Base-by-base conservation (phyloP, 2,888 invertebrate species). In the Operophtera brumata region DNA sequence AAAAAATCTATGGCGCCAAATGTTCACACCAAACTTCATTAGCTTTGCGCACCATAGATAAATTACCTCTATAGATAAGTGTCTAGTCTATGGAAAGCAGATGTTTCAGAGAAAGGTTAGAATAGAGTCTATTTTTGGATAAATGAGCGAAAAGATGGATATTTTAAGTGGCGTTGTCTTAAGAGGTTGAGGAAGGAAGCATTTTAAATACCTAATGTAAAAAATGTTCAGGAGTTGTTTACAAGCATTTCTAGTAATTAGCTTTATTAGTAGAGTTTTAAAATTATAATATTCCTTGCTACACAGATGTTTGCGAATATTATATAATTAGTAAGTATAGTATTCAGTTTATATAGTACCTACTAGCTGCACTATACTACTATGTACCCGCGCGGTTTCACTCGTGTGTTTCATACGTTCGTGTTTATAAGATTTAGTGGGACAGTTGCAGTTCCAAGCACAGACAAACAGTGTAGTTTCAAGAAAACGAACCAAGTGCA, bases 21-120 rank as follows among this genome's bases (percentile, higher is more conserved):
- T 69, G 74, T 77, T 78, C 72, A 76, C 77, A 77, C 80, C 75
- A 72, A 75, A 74, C 55, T 77, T 77, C 79, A 75, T 82, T 80
- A 80, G 62, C 53, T 55, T 56, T 64, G 65, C 71, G 4, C 20
- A 64, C 68, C 73, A 76, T 63, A 81, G 82, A 84, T 82, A 82
- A 81, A 73, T 63, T 62, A 63, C 64, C 63, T 57, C 54, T 59
- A 65, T 51, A 70, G 76, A 75, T 71, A 77, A 70, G 64, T 76
- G 77, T 77, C 78, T 73, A 42, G 77, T 78, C 80, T 73, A 43
- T 44, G 56, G 55, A 41, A 57, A 56, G 69, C 84, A 84, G 81
- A 82, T 84, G 83, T 73, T 47, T 43, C 11, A 12, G 14, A 45
- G 46, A 58, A 49, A 45, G 57, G 48, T 59, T 64, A 47, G 52